A percentile compares a stretch with the other conserved stretches of the same genome.
These are phyloP conservation scores for Arnoldichthys spilopterus DNA, from an alignment of 2,797 vertebrate genomes.

Conservation along the genomic window DNA sequence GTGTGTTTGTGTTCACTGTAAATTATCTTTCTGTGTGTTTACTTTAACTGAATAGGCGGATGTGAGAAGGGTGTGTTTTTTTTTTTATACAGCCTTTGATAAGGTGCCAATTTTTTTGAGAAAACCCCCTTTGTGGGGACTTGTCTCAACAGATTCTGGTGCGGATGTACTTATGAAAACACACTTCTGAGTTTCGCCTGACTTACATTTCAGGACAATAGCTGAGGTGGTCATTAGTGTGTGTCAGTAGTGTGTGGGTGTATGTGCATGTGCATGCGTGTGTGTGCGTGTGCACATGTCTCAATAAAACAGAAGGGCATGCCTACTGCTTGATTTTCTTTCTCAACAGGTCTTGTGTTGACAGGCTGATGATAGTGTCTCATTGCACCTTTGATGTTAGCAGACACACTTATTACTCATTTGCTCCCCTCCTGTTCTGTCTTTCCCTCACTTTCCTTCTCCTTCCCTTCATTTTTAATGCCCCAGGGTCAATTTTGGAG, in stretches of 20 bases:
- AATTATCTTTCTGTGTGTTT: constrained; percentile 41
- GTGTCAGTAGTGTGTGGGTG: background rate
- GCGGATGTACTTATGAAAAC: constrained; percentile 65
- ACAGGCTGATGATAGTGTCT: constrained; percentile 24
- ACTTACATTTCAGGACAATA: constrained; percentile 38
- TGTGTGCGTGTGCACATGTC: background rate
- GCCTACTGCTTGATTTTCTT: background rate
- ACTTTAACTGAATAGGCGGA: constrained; percentile 51
- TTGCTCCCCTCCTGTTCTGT: constrained; percentile 27
- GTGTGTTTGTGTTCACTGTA: constrained; percentile 23
- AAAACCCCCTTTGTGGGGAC: constrained; percentile 35
- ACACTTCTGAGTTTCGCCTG: constrained; percentile 34
- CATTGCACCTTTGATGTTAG: background rate
- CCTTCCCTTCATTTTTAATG: background rate
- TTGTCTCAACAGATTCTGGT: constrained; percentile 57
- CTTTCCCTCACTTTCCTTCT: background rate
- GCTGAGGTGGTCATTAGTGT: constrained; percentile 17
- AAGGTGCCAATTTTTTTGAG: constrained; percentile 50
- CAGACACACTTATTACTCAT: constrained; percentile 15
- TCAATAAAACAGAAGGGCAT: constrained; percentile 25
- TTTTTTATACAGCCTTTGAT: constrained; percentile 56
- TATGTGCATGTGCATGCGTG: background rate
- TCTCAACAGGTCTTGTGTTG: constrained; percentile 61
- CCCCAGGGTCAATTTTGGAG: background rate
- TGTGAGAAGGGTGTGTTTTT: constrained; percentile 53